Base-by-base conservation (phyloP, 2,113 vertebrate genomes). In the Spermophilus dauricus region DNA sequence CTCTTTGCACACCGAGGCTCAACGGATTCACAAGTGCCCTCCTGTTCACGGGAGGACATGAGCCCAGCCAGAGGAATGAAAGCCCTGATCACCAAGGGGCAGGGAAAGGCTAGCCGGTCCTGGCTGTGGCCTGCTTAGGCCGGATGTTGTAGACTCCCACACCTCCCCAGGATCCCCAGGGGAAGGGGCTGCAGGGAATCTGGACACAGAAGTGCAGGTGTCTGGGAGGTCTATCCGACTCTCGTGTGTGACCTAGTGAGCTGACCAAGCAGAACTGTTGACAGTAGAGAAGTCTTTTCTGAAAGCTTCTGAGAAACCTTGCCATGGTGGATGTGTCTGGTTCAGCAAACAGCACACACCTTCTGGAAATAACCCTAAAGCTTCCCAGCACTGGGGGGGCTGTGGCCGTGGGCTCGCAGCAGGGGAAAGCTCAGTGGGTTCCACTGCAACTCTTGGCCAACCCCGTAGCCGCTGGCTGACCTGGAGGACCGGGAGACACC, bases 31-130 rank as follows among this genome's bases (percentile, higher is more conserved):
- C 16, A 5, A 34, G 48, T 3, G 30, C 1, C 8, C 34, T 1
- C 48, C 2, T 48, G 32, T 30, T 24, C 11, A 22, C 4, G 1
- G n/a, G 65, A 37, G 1, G 88, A 42, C 61, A 51, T 58, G 11
- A n/a, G 17, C 76, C 37, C 11, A 45, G 37, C 45, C 30, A 39
- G 72, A 63, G 56, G n/a, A 72, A 39, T 34, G 18, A 16, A 73
- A 14, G 9, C 5, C 56, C 20, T 58, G 48, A 30, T 48, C 81
- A 42, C 12, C 0, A 0, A 2, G 22, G n/a, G 22, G 5, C 61
- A 51, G 4, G 24, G 42, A n/a, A 48, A 32, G 56, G 34, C 58
- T 39, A 24, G 13, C 67, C 67, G 30, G 28, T 67, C 65, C 12
- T 32, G 30, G 65, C 65, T 6, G 13, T 69, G 65, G 56, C 20